Evolutionary conservation across 1,140 invertebrate genomes (phyloP), one percentile per base, ranked within the genome.

Genomic region (Meloidogyne hapla): DNA sequence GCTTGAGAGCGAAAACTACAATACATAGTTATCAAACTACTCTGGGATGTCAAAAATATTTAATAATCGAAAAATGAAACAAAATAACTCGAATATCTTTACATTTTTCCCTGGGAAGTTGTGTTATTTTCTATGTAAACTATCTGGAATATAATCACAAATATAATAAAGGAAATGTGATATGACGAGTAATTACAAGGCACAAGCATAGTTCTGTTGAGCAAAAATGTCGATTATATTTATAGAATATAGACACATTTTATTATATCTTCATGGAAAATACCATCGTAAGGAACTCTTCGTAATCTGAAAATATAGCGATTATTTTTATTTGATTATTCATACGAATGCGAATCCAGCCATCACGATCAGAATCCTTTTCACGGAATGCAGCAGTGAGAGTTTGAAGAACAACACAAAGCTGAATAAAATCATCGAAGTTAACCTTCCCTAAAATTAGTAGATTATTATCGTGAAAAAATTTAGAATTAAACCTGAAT

Each of bases 351-450:
- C 93, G 93, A 79, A 99, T 97, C 70, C 94, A 91, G 9, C 96
- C 96, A 90, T 96, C 94, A 88, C 93, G 91, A 88, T 98, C 94
- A 8, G 93, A 93, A 86, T 99, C 77, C 78, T 76, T 74, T 25
- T 69, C 78, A 33, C 79, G 79, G 76, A 87, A 87, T n/a, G 84
- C 68, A 21, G 84, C 82, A 6, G 84, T 86, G 9, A 86, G 71
- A 10, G 85, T 87, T 71, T 86, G 85, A 25, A 86, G 78, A n/a
- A 87, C 81, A 23, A 88, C 84, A 62, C 84, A 83, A 45, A 87
- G 80, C 65, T 98, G 95, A 83, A 99, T 98, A 85, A 98, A 99
- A 89, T 98, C 96, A 90, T 99, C 96, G 90, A 99, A 98, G 40
- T 94, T 75, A 10, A 75, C 38, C n/a, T 18, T 38, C 1, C 48